Evolutionary conservation across 2,888 invertebrate species (phyloP).

Genomic region (Gymnosoma rotundatum): DNA sequence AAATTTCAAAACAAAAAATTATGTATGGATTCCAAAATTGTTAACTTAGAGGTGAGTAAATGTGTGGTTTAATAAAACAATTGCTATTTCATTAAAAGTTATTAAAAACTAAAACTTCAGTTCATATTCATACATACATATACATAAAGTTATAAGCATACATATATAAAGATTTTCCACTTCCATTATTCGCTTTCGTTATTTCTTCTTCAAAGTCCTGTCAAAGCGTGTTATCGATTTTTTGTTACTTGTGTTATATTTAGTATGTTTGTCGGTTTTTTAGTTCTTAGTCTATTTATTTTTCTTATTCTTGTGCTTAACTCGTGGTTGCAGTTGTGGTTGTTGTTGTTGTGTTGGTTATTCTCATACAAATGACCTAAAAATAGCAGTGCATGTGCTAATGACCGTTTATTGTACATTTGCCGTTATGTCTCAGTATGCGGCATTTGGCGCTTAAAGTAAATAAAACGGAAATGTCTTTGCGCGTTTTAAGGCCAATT

Average conservation of each 20-base stretch:
- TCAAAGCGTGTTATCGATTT: conserved; percentile 77
- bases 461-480: conserved; percentile 62
- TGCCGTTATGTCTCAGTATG: conserved; percentile 44
- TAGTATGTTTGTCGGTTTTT: conserved; percentile 17
- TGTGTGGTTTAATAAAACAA: neutral
- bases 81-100: conserved; percentile 21
- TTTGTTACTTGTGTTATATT: conserved; percentile 47
- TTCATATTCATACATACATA: neutral
- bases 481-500: conserved; percentile 68
- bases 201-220: conserved; percentile 54
- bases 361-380: conserved; percentile 70
- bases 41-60: conserved; percentile 90
- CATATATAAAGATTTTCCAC: conserved; percentile 15
- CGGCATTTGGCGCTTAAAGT: conserved; percentile 64
- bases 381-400: conserved; percentile 69
- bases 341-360: conserved; percentile 48
- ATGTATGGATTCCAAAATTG: conserved; percentile 95
- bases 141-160: neutral
- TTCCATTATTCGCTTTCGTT: conserved; percentile 11
- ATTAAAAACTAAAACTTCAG: conserved; percentile 22
- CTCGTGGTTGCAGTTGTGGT: conserved; percentile 33
- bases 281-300: conserved; percentile 24
- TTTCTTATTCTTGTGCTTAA: conserved; percentile 23
- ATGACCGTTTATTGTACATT: conserved; percentile 55
- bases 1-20: conserved; percentile 79